These are phyloP conservation scores for Camponotus fellah DNA, from an alignment of 2,888 invertebrate species.

Conservation along the genomic window DNA sequence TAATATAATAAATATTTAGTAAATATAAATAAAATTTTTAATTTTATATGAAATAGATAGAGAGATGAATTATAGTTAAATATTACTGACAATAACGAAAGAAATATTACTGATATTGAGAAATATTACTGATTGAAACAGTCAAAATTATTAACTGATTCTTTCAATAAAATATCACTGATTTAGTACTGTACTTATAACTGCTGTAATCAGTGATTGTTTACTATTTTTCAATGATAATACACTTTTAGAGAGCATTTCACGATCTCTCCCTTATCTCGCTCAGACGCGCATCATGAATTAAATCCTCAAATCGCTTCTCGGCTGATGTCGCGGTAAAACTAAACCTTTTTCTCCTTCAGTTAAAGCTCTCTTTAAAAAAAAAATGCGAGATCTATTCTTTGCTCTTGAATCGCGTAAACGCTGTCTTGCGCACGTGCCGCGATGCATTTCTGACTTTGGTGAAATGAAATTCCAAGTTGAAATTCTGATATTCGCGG, in stretches of 20 bases:
- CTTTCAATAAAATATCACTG: too few relatives aligned
- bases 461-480: conserved; percentile 25
- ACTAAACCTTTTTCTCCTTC: background rate
- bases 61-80: too few relatives aligned
- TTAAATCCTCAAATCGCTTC: conserved; percentile 21
- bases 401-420: background rate
- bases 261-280: conserved; percentile 34
- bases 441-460: conserved; percentile 22
- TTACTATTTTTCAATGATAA: too few relatives aligned
- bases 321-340: conserved; percentile 1
- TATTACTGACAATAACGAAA: too few relatives aligned
- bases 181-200: too few relatives aligned
- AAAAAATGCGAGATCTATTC: background rate
- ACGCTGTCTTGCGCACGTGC: conserved; percentile 23
- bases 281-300: conserved; percentile 22
- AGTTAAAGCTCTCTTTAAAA: background rate
- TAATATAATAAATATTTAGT: too few relatives aligned
- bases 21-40: too few relatives aligned
- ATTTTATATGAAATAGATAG: too few relatives aligned
- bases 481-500: conserved; percentile 10
- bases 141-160: too few relatives aligned
- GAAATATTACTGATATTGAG: too few relatives aligned
- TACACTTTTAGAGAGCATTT: background rate
- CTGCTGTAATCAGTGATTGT: too few relatives aligned
- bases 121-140: too few relatives aligned